Conservation (phyloP, 2,113 vertebrate species). For the Clarias macrocephalus region DNA sequence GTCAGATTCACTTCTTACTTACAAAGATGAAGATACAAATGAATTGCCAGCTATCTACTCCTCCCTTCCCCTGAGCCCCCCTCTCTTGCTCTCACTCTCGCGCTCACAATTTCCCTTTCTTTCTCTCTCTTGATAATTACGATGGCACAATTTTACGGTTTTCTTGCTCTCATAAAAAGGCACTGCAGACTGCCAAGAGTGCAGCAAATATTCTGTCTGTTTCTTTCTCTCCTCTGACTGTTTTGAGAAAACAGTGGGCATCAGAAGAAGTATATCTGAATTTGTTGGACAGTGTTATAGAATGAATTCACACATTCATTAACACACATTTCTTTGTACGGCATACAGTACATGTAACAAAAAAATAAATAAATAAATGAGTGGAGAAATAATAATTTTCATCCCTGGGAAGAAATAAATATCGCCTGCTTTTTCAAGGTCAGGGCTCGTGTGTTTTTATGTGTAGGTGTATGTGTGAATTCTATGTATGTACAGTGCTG, state of each 20-base stretch:
- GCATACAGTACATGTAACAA: background rate
- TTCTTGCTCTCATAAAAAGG: slow-evolving; percentile 40
- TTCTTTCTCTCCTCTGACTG: slow-evolving; percentile 17
- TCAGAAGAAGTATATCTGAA: slow-evolving; percentile 8
- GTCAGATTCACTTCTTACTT: slow-evolving; percentile 73
- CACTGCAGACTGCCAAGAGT: slow-evolving; percentile 38
- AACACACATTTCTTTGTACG: background rate
- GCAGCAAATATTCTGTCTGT: slow-evolving; percentile 36
- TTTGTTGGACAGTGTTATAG: slow-evolving; percentile 9
- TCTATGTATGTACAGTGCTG: background rate
- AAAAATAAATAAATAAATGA: background rate
- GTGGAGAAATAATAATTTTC: background rate
- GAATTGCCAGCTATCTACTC: slow-evolving; percentile 57
- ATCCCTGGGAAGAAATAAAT: slow-evolving; percentile 33
- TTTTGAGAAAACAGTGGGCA: slow-evolving; percentile 25
- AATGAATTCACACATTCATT: background rate
- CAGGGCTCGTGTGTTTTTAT: slow-evolving; percentile 12
- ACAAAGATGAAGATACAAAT: slow-evolving; percentile 72
- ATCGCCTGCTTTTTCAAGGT: slow-evolving; percentile 18
- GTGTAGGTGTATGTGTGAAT: background rate
- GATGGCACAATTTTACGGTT: slow-evolving; percentile 34
- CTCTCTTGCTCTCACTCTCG: slow-evolving; percentile 27
- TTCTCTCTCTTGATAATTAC: slow-evolving; percentile 41
- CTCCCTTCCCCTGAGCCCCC: slow-evolving; percentile 40
- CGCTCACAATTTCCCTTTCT: slow-evolving; percentile 18